Percentiles rank a stretch among this genome's conserved stretches.
phyloP scores from a whole-genome alignment of 2,888 invertebrate genomes.

The Aphidius colemani region DNA sequence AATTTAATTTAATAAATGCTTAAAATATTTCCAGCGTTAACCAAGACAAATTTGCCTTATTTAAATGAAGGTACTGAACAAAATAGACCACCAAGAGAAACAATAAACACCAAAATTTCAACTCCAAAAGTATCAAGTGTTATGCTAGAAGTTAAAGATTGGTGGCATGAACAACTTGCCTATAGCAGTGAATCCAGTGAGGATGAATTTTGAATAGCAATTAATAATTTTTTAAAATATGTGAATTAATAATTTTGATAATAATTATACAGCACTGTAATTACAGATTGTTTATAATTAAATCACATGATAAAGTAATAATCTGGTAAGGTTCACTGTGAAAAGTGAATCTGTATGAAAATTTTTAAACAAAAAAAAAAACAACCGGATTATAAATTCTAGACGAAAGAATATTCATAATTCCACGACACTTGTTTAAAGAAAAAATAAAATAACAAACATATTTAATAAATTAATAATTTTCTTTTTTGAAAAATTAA shows the following conservation, averaged over 20 bases:
- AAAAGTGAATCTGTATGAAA: slow-evolving; percentile 21
- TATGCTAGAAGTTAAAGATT: slow-evolving; percentile 78
- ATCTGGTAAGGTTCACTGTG: slow-evolving; percentile 25
- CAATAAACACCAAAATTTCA: slow-evolving; percentile 59
- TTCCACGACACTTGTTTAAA: not conserved
- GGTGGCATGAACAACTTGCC: slow-evolving; percentile 82
- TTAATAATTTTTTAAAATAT: slow-evolving; percentile 15
- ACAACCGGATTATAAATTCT: slow-evolving; percentile 3
- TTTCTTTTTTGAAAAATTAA: too few relatives aligned
- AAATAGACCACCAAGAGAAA: slow-evolving; percentile 59
- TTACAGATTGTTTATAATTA: not conserved
- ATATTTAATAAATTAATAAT: too few relatives aligned
- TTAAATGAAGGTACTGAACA: slow-evolving; percentile 62
- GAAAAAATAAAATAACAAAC: too few relatives aligned
- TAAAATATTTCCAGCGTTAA: slow-evolving; percentile 54
- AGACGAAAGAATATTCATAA: not conserved
- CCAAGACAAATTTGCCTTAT: slow-evolving; percentile 64
- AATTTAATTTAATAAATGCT: not conserved
- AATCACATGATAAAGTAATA: not conserved
- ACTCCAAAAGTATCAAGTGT: slow-evolving; percentile 63
- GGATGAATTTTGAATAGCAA: slow-evolving; percentile 60
- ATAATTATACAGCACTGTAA: not conserved
- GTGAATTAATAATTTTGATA: slow-evolving; percentile 17
- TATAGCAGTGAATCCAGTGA: slow-evolving; percentile 68
- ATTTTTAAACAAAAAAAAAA: not conserved